Evolutionary conservation across 2,113 vertebrate species (phyloP).

Genomic region (Mola mola): DNA sequence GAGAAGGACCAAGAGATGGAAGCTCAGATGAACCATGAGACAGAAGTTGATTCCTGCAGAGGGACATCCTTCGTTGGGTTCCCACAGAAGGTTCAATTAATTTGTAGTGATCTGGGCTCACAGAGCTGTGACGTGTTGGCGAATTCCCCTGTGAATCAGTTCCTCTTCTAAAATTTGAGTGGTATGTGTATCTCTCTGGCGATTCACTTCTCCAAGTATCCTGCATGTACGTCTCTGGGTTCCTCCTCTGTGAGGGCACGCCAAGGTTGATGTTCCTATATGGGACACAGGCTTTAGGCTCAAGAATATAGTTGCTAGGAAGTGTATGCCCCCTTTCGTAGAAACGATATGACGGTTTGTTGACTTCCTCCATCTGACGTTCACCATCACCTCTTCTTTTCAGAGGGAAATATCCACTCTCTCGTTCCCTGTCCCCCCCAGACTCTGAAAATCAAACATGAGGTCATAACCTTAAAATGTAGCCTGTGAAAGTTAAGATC

Average conservation of each 20-base stretch:
- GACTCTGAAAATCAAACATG: slow-evolving; percentile 66
- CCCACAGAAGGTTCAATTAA: slow-evolving; percentile 30
- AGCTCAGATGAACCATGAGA: slow-evolving; percentile 57
- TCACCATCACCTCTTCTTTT: slow-evolving; percentile 56
- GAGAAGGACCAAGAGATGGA: slow-evolving; percentile 71
- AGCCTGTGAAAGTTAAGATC: neutral
- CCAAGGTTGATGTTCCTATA: slow-evolving; percentile 81
- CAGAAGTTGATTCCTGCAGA: slow-evolving; percentile 60
- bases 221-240: slow-evolving; percentile 59
- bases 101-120: slow-evolving; percentile 75
- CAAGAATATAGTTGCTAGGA: slow-evolving; percentile 76
- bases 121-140: slow-evolving; percentile 73
- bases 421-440: slow-evolving; percentile 62
- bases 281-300: slow-evolving; percentile 82
- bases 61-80: slow-evolving; percentile 56
- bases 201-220: slow-evolving; percentile 79
- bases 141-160: slow-evolving; percentile 71
- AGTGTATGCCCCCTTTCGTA: slow-evolving; percentile 80
- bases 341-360: slow-evolving; percentile 51
- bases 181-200: slow-evolving; percentile 80
- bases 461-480: neutral
- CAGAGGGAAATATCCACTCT: slow-evolving; percentile 78
- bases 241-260: slow-evolving; percentile 79
- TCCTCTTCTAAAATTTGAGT: slow-evolving; percentile 81
- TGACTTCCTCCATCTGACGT: slow-evolving; percentile 56